Percentiles rank a stretch among this genome's conserved stretches.
Evolutionary conservation across 2,888 invertebrate genomes (phyloP).

Genomic region (Rhopalosiphum nymphaeae): DNA sequence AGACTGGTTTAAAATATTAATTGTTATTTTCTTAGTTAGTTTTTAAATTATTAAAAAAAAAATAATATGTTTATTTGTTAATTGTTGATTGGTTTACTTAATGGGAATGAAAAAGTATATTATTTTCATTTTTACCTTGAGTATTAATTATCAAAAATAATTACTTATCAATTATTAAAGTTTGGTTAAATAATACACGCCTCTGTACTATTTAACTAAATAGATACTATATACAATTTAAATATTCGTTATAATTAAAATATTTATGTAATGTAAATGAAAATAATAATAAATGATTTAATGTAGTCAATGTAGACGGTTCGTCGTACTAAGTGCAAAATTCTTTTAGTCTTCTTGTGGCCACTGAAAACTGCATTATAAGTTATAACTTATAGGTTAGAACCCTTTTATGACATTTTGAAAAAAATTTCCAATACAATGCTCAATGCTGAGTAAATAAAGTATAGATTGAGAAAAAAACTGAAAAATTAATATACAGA

Average conservation of each 20-base stretch:
- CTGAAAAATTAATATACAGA: not conserved
- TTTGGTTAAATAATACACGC: no score
- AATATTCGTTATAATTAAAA: not conserved
- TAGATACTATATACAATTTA: no score
- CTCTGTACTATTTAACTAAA: no score
- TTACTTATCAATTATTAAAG: no score
- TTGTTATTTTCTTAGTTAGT: not conserved
- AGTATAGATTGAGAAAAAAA: slow-evolving; percentile 2
- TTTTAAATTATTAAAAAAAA: not conserved
- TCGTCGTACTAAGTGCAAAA: not conserved
- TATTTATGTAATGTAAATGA: not conserved
- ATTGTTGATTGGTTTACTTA: not conserved
- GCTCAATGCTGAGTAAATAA: not conserved
- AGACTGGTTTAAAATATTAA: not conserved
- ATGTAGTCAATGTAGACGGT: not conserved
- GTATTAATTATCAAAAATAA: not conserved
- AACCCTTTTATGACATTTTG: not conserved
- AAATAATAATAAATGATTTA: not conserved
- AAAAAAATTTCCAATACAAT: not conserved
- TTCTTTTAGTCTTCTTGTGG: not conserved
- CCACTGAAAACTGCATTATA: not conserved
- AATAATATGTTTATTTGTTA: not conserved
- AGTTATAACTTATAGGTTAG: not conserved
- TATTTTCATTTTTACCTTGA: not conserved
- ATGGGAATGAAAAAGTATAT: not conserved